Base-by-base conservation (phyloP, 2,797 vertebrate genomes). In the Sandelia bainsii region DNA sequence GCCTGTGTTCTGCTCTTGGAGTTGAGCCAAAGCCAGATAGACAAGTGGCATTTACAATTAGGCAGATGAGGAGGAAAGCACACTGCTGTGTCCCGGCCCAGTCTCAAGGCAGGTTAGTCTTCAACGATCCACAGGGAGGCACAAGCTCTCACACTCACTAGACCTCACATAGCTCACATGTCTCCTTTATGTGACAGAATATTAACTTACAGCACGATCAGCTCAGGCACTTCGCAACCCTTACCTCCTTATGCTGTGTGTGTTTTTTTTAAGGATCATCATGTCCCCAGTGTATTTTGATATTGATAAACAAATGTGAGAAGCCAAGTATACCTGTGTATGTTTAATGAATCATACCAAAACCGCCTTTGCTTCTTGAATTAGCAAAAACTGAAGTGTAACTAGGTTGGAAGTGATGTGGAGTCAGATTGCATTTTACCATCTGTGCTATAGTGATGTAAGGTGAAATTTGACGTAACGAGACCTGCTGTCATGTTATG, bases 91-190 rank as follows among this genome's bases (percentile, higher is more conserved):
- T 63, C 45, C 58, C 50, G 64, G 48, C 69, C 49, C 66, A n/a
- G 62, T 75, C 57, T 70, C 54, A 60, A 60, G 58, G 69, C 80
- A 75, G 77, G 78, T 84, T 81, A 69, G 77, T 82, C 73, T 75
- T 76, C 72, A 72, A 44, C 75, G 49, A 75, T 85, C 75, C 76
- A 79, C 84, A 44, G 70, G 81, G 88, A 88, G 77, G 68, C 79
- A 82, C 78, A 70, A 75, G 68, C 74, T 75, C 74, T 57, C 77
- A 61, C 67, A 81, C 80, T 69, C 5, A 2, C 66, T 76, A 10
- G 68, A 75, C 74, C 79, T 84, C 65, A 49, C 85, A 87, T 84
- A 84, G 79, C 77, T 88, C 52, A 66, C 63, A 57, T 91, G 73
- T 73, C 77, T 85, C 72, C 20, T 70, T 78, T 77, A 86, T 83